phyloP scores from a whole-genome alignment of 1,140 invertebrate species.

The Bactericera cockerelli region DNA sequence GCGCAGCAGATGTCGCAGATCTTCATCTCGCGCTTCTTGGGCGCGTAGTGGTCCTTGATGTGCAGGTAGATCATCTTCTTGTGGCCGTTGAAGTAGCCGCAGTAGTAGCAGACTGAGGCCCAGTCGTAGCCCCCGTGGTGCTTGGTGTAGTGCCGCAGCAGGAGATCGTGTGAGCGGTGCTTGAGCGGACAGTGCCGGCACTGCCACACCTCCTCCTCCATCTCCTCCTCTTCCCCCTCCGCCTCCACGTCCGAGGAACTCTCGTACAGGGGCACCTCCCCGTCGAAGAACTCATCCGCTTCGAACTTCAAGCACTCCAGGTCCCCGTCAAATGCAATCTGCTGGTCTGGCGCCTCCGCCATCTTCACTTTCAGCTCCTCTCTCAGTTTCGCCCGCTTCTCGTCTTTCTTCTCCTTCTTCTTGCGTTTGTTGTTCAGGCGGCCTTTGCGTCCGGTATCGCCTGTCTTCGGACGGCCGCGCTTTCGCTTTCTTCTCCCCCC shows the following conservation, averaged over 20 bases:
- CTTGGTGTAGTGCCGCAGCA: neutral
- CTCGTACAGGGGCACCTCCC: conserved; percentile 1
- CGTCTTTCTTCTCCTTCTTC: neutral
- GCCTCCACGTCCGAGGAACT: neutral
- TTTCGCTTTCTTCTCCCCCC: neutral
- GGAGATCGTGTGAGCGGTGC: neutral
- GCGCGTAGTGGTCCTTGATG: neutral
- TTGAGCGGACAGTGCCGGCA: neutral
- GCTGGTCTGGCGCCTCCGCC: neutral
- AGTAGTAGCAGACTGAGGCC: neutral
- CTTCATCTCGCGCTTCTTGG: neutral
- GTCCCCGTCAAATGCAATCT: neutral
- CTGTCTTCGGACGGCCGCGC: neutral
- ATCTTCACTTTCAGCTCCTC: neutral
- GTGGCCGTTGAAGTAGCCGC: neutral
- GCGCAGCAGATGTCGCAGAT: neutral
- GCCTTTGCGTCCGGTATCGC: neutral
- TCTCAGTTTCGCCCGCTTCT: neutral
- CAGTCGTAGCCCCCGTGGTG: neutral
- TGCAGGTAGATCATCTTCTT: conserved; percentile 4
- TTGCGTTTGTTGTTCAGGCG: neutral
- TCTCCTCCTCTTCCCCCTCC: neutral
- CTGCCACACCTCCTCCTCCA: conserved; percentile 1
- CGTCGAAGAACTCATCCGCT: conserved; percentile 3
- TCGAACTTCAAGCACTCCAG: neutral